Evolutionary conservation across 2,113 vertebrate species (phyloP), one percentile per base, ranked within the genome.

Genomic region (Leucosticte australis): DNA sequence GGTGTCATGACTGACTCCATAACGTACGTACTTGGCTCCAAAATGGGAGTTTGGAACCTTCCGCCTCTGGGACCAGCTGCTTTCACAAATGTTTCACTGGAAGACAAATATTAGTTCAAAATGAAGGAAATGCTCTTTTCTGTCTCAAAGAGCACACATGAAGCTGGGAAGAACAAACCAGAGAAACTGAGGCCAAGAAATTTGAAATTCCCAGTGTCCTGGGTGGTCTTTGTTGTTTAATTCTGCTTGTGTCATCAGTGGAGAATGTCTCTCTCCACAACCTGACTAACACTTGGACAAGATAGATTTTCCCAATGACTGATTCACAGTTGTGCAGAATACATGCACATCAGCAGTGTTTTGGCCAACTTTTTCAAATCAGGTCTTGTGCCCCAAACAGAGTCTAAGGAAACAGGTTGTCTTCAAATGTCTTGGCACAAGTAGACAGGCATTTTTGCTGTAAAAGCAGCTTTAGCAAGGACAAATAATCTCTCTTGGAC

Each of bases 201-300:
- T 89, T 20, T 69, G 83, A 87, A 87, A 89, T 94, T 96, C 85
- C 76, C 92, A 94, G 56, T 87, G 82, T 67, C 56, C 69, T 94
- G 95, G 92, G 91, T 94, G 92, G 94, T 96, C 95, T 87, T 75
- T 57, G 46, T 77, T 81, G 68, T 90, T 88, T 81, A 74, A 78
- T 83, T 85, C 67, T 44, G 37, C 78, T 82, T 59, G 56, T 77
- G 80, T 91, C 74, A 94, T 89, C 78, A 27, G 50, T 80, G 26
- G 31, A 91, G 77, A 89, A 94, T 53, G 65, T 69, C 92, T 89
- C 85, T 42, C 50, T 92, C 89, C 65, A 91, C 87, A 92, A 82
- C 53, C 83, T 91, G 74, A 84, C 62, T 62, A 83, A 87, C 86
- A 74, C 15, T 89, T 53, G 67, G 82, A 46, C 76, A 59, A 91